Conservation (phyloP, 2,113 vertebrate species). For the Oceanites oceanicus region DNA sequence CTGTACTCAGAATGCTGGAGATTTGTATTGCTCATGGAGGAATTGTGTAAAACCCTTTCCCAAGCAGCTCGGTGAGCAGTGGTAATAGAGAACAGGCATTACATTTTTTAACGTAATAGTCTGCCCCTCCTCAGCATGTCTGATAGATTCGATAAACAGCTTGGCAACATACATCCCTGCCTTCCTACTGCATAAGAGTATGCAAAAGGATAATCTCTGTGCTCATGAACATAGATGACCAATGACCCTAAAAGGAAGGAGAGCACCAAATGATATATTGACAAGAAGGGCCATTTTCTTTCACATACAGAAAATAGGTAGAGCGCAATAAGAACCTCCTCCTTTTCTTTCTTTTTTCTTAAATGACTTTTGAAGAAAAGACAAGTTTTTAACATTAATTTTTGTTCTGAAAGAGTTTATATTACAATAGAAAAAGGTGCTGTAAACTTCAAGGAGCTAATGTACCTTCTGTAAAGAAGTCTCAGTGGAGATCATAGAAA, state of each 20-base stretch:
- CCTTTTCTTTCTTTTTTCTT: neutral
- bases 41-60: neutral
- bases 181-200: neutral
- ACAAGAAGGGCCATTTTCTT: neutral
- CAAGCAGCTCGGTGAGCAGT: neutral
- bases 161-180: neutral
- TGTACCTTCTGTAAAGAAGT: slow-evolving; percentile 63
- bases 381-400: neutral
- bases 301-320: neutral
- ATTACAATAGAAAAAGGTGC: slow-evolving; percentile 37
- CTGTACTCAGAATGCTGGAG: neutral
- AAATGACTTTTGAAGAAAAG: neutral
- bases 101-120: neutral
- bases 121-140: neutral
- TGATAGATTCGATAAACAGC: neutral
- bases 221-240: neutral
- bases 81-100: neutral
- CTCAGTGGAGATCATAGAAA: slow-evolving; percentile 67
- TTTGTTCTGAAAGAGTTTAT: neutral
- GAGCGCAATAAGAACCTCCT: neutral
- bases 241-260: slow-evolving; percentile 18
- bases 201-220: neutral
- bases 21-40: neutral
- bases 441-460: slow-evolving; percentile 65
- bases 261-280: neutral